Evolutionary conservation across 2,888 invertebrate genomes (phyloP).

Genomic region (Leptinotarsa juncta): DNA sequence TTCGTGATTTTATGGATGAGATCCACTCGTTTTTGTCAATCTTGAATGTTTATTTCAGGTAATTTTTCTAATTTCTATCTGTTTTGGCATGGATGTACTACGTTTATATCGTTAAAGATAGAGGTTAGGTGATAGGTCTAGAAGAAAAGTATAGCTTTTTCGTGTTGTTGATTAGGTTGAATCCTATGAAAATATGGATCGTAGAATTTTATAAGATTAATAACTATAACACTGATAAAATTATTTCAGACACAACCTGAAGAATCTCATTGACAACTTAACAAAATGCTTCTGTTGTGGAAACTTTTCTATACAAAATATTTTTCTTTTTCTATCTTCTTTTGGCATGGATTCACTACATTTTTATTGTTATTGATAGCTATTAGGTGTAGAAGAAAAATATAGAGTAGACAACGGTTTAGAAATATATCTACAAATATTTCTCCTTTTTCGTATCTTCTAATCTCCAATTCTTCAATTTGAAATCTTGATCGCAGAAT

Average conservation of each 20-base stretch:
- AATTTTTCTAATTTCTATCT: slow-evolving; percentile 21
- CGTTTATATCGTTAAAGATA: slow-evolving; percentile 5
- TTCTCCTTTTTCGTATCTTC: no score
- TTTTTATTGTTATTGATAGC: slow-evolving; percentile 3
- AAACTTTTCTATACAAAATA: no score
- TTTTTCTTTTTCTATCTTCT: slow-evolving; percentile 3
- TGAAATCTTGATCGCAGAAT: no score
- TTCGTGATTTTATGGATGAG: slow-evolving; percentile 32
- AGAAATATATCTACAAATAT: neutral
- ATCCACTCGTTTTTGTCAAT: slow-evolving; percentile 35
- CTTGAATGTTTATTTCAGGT: slow-evolving; percentile 38
- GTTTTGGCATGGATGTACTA: slow-evolving; percentile 32
- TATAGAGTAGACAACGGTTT: neutral
- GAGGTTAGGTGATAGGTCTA: slow-evolving; percentile 17
- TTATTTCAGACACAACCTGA: no score
- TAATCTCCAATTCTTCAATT: no score
- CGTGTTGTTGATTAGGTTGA: neutral
- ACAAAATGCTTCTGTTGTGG: no score
- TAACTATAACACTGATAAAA: no score
- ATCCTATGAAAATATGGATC: no score
- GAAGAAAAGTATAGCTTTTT: slow-evolving; percentile 10
- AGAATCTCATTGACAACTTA: no score
- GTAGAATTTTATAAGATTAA: no score
- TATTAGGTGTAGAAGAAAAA: slow-evolving; percentile 7
- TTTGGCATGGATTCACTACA: slow-evolving; percentile 29